phyloP scores from a whole-genome alignment of 2,888 invertebrate genomes.

The Microctonus hyperodae region DNA sequence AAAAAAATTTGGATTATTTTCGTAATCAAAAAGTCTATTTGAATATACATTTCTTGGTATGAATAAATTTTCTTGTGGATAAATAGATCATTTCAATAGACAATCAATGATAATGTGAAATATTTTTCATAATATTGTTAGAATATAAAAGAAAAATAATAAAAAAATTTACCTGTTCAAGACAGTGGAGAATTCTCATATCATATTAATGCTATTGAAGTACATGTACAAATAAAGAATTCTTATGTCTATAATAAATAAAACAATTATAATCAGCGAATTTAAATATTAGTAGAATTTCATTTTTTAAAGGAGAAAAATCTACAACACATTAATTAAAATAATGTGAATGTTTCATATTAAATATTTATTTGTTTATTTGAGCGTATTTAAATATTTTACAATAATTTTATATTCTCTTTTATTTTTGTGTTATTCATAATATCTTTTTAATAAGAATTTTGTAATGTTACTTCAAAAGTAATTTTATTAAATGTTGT shows the following conservation, averaged over 20 bases:
- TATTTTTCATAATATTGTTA: not conserved
- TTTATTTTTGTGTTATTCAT: no score
- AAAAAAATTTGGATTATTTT: not conserved
- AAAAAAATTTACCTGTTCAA: not conserved
- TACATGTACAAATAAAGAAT: not conserved
- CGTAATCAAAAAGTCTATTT: not conserved
- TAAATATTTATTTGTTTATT: no score
- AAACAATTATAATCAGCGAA: not conserved
- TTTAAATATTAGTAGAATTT: not conserved
- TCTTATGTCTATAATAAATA: not conserved
- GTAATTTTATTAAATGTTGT: no score
- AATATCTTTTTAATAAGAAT: no score
- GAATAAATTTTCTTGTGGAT: not conserved
- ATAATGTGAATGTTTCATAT: no score
- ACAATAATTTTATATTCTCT: no score
- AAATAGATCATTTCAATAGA: not conserved
- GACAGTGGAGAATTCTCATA: not conserved
- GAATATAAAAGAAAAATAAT: not conserved
- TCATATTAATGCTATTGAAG: not conserved
- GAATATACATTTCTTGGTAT: not conserved
- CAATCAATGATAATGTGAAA: not conserved
- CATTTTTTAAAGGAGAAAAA: no score
- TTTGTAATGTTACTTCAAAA: no score
- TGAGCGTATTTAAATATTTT: no score
- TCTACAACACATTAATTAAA: no score